These are phyloP conservation scores for Lochmaea crataegi DNA, from an alignment of 2,888 invertebrate genomes.

Conservation along the genomic window DNA sequence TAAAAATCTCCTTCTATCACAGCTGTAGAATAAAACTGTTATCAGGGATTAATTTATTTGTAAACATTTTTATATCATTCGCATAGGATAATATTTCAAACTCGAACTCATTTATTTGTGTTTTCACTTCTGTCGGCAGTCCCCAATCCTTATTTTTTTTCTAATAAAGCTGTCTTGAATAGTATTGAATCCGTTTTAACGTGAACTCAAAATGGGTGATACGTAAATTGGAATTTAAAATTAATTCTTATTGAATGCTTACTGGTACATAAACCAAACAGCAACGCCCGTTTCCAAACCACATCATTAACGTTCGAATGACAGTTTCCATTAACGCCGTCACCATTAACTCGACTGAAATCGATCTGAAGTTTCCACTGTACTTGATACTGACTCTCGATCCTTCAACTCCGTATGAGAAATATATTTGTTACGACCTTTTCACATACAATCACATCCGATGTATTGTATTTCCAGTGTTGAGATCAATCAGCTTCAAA, in stretches of 20 bases:
- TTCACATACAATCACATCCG: background rate
- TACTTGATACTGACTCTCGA: background rate
- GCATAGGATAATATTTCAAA: too few species aligned
- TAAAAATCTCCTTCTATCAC: too few species aligned
- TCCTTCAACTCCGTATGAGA: background rate
- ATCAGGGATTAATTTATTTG: too few species aligned
- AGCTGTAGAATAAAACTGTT: too few species aligned
- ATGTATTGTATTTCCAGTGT: background rate
- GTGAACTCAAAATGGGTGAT: background rate
- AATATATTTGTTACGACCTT: background rate
- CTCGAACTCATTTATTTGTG: too few species aligned
- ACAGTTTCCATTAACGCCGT: constrained; percentile 26
- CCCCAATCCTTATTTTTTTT: too few species aligned
- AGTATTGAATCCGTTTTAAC: background rate
- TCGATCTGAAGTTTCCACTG: constrained; percentile 3
- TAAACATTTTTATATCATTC: too few species aligned
- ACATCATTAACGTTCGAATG: constrained; percentile 28
- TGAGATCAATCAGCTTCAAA: background rate
- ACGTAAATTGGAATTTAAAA: background rate
- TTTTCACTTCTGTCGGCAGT: too few species aligned
- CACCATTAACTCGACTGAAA: constrained; percentile 15
- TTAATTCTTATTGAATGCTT: constrained; percentile 17
- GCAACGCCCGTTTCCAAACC: background rate
- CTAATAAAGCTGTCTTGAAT: background rate
- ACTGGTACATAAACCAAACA: constrained; percentile 8